These are phyloP conservation scores for Novumbra hubbsi DNA, from an alignment of 2,797 vertebrate genomes.

Conservation along the genomic window DNA sequence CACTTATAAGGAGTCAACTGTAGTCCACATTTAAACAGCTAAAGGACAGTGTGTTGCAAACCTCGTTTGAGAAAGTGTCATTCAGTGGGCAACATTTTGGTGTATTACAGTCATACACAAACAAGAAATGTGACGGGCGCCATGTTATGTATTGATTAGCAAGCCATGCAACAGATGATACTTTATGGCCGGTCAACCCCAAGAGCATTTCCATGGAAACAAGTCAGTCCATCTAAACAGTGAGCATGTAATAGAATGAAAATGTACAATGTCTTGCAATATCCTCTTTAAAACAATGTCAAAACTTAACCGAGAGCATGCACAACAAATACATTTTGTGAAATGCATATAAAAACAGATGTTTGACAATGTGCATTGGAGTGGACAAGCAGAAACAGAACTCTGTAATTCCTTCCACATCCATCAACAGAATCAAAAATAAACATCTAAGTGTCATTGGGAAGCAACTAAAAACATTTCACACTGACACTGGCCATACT, in stretches of 20 bases:
- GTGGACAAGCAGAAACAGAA: too few species aligned
- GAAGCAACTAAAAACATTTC: too few species aligned
- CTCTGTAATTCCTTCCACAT: too few species aligned
- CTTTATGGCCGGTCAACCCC: conserved; percentile 52
- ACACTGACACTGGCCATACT: too few species aligned
- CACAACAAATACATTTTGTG: too few species aligned
- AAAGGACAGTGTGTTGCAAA: not conserved
- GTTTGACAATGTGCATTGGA: too few species aligned
- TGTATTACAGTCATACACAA: not conserved
- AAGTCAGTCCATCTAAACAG: conserved; percentile 42
- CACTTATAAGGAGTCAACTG: not conserved
- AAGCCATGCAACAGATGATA: conserved; percentile 46
- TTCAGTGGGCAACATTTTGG: not conserved
- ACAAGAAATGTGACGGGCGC: conserved; percentile 5
- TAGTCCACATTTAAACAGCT: not conserved
- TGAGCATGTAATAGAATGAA: conserved; percentile 44
- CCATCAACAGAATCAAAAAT: too few species aligned
- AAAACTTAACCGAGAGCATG: too few species aligned
- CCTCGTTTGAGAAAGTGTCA: not conserved
- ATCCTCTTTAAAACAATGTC: too few species aligned
- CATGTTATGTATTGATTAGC: conserved; percentile 28
- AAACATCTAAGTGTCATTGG: too few species aligned
- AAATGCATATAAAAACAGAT: too few species aligned
- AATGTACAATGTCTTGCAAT: conserved; percentile 4
- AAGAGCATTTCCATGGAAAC: conserved; percentile 73